Base-by-base conservation (phyloP, 2,888 invertebrate species). In the Caenorhabditis sp. region DNA sequence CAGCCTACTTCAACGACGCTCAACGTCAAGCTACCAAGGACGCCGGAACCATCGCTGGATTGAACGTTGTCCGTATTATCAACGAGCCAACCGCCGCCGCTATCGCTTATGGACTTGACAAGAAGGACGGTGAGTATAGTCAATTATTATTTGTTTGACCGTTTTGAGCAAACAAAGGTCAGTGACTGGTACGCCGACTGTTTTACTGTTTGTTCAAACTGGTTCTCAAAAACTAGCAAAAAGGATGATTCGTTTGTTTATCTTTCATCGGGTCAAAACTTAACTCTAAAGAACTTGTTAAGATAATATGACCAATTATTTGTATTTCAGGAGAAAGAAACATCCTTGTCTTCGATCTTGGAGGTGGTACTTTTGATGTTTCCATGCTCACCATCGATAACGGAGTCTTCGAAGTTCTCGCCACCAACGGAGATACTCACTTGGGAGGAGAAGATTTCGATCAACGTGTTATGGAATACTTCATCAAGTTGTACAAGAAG, bases 311-410 rank as follows among this genome's bases (percentile, higher is more conserved):
- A 31, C 20, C 4, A 50, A 50, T 50, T 8, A 50, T 50, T 20
- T 62, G 23, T 26, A 8, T 59, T 80, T 62, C 75, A 80, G 80
- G 80, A 76, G 80, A 97, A 90, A 96, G 97, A 91, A 99, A 99
- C 88, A 95, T 99, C 23, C 91, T 99, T 60, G 97, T 99, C 17
- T 99, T 97, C 89, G 97, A 99, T 91, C 92, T 99, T 90, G 97
- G 99, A 87, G 99, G 99, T 89, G 99, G 97, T 90, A 99, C 99
- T 80, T 99, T 99, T 88, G 99, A 99, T 90, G 99, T 99, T n/a
- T 97, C 97, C 54, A 92, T 99, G 36, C 91, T 99, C 66, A 97
- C 97, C 81, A 99, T 99, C 88, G 99, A 99, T 88, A 96, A 97
- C 87, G 99, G 97, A 64, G 96, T 99, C 12, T 97, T 99, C 89